These are phyloP conservation scores for Whitmania pigra DNA, from an alignment of 1,140 invertebrate species.

Conservation along the genomic window DNA sequence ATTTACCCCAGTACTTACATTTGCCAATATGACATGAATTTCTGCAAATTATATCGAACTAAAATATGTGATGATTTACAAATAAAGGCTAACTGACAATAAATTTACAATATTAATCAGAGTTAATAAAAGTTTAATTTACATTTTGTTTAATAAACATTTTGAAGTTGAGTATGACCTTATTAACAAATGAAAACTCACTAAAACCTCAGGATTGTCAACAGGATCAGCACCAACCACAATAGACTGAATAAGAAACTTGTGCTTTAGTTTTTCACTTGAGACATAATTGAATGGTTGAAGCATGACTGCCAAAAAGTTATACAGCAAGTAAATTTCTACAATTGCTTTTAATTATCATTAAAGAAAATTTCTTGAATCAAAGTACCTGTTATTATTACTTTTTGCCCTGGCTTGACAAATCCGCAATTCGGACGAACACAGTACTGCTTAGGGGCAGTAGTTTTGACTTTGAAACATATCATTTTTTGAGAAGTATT, in stretches of 20 bases:
- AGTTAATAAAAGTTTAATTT: too few relatives aligned
- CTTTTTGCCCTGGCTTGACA: constrained; percentile 1
- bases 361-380: background rate
- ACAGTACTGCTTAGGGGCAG: constrained; percentile 19
- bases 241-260: constrained; percentile 17
- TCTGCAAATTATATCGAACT: too few relatives aligned
- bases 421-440: constrained; percentile 17
- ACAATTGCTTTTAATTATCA: background rate
- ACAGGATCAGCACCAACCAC: background rate
- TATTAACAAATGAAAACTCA: background rate
- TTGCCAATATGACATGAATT: too few relatives aligned
- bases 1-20: too few relatives aligned
- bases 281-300: constrained; percentile 10
- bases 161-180: background rate
- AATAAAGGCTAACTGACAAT: too few relatives aligned
- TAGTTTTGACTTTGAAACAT: constrained; percentile 18
- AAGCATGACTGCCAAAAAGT: constrained; percentile 8
- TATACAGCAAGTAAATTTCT: background rate
- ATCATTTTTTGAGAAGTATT: background rate
- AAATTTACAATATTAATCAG: too few relatives aligned
- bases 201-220: constrained; percentile 10
- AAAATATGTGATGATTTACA: too few relatives aligned
- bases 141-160: background rate
- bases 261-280: constrained; percentile 18
- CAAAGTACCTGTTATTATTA: constrained; percentile 9